Evolutionary conservation across 2,797 vertebrate species (phyloP).

Genomic region (Xiphophorus birchmanni): DNA sequence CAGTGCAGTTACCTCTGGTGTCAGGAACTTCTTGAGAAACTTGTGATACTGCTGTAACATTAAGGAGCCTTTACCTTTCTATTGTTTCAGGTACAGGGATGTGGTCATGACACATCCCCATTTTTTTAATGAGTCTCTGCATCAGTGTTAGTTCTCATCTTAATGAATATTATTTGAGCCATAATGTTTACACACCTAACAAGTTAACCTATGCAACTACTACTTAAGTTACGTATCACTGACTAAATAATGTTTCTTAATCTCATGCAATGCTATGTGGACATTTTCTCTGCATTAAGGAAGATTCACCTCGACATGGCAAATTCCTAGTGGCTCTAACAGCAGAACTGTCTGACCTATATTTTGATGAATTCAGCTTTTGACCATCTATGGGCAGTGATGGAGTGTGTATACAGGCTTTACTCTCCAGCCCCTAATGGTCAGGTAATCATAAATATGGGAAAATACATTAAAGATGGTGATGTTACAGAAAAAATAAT

Average conservation of each 20-base stretch:
- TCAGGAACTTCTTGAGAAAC: not conserved
- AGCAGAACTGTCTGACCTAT: not conserved
- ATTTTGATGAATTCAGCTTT: not conserved
- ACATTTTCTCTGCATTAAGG: not conserved
- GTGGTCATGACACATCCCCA: not conserved
- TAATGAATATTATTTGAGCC: not conserved
- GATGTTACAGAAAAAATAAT: not conserved
- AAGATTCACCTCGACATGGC: not conserved
- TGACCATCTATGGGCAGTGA: not conserved
- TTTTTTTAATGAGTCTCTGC: not conserved
- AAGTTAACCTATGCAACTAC: not conserved
- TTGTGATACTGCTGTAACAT: not conserved
- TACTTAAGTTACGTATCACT: not conserved
- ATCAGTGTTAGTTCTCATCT: not conserved
- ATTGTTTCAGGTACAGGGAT: not conserved
- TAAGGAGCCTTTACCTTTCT: not conserved
- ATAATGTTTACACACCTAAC: not conserved
- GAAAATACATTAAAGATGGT: not conserved
- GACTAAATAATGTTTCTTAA: not conserved
- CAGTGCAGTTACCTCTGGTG: not conserved
- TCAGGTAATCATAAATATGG: not conserved
- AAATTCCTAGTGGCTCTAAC: not conserved
- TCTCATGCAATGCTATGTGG: not conserved
- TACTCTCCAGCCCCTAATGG: not conserved
- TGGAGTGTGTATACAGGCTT: not conserved